These are phyloP conservation scores for Barnardius zonarius DNA, from an alignment of 2,113 vertebrate genomes.

Conservation along the genomic window DNA sequence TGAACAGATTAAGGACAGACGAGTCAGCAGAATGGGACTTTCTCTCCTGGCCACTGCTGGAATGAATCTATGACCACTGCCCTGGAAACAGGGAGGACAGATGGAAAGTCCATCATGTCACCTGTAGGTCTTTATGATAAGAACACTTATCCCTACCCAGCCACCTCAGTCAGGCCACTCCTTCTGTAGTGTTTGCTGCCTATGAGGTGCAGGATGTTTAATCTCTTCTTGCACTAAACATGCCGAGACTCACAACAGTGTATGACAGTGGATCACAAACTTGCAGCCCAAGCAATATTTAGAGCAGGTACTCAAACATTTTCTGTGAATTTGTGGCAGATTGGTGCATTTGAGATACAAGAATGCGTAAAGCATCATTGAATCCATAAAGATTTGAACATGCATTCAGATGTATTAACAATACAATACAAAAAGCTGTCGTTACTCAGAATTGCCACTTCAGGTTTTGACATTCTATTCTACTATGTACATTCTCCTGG, in stretches of 20 bases:
- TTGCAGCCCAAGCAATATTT: not conserved
- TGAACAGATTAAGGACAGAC: not conserved
- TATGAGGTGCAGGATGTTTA: accelerated
- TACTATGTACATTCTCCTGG: not conserved
- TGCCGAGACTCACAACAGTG: not conserved
- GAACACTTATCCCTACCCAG: no score
- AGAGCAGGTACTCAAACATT: not conserved
- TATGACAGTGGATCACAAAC: not conserved
- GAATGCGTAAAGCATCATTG: not conserved
- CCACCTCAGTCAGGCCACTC: not conserved
- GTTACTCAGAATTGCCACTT: not conserved
- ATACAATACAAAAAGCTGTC: not conserved
- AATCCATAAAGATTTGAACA: not conserved
- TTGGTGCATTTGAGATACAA: not conserved
- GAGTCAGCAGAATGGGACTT: not conserved
- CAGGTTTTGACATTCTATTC: not conserved
- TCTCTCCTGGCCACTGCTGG: not conserved
- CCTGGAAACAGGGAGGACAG: not conserved
- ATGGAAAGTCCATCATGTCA: not conserved
- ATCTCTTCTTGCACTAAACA: accelerated
- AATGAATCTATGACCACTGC: not conserved
- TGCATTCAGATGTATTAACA: not conserved
- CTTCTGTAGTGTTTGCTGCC: not conserved
- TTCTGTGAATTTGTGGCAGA: not conserved
- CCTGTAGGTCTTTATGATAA: no score